Evolutionary conservation across 2,888 invertebrate genomes (phyloP).

Genomic region (Entomobrya multifasciata): DNA sequence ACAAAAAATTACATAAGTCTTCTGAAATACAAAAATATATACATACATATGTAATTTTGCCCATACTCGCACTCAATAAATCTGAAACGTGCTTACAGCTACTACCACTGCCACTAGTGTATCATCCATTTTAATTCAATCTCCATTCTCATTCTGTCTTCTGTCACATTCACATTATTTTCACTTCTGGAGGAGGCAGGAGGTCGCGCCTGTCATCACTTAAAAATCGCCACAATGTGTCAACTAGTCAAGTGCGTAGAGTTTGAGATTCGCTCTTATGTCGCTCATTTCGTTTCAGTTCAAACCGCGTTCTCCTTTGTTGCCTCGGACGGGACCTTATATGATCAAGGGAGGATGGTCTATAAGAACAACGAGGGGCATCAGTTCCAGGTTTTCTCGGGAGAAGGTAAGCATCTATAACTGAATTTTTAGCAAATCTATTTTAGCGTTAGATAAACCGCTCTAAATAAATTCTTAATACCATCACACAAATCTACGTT

Average conservation of each 20-base stretch:
- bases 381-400: slow-evolving; percentile 70
- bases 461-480: too few species aligned
- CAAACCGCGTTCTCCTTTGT: slow-evolving; percentile 73
- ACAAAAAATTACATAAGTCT: too few species aligned
- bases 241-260: slow-evolving; percentile 76
- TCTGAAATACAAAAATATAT: too few species aligned
- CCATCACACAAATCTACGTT: too few species aligned
- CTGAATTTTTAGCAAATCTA: too few species aligned
- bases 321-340: slow-evolving; percentile 68
- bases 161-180: slow-evolving; percentile 9
- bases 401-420: slow-evolving; percentile 74
- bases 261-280: slow-evolving; percentile 77
- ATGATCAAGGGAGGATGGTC: slow-evolving; percentile 73
- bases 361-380: slow-evolving; percentile 73
- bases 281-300: slow-evolving; percentile 75
- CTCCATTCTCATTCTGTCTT: slow-evolving; percentile 29
- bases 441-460: too few species aligned
- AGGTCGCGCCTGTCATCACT: slow-evolving; percentile 36
- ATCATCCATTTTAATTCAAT: slow-evolving; percentile 59
- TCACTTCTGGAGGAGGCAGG: neutral
- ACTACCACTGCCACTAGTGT: neutral
- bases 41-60: too few species aligned
- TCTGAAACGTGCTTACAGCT: too few species aligned
- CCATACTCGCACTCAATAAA: too few species aligned
- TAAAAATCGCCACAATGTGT: slow-evolving; percentile 69